Percentiles rank a stretch among this genome's conserved stretches.
Conservation (phyloP, 1,140 invertebrate genomes). For the Drosophila sulfurigaster region DNA sequence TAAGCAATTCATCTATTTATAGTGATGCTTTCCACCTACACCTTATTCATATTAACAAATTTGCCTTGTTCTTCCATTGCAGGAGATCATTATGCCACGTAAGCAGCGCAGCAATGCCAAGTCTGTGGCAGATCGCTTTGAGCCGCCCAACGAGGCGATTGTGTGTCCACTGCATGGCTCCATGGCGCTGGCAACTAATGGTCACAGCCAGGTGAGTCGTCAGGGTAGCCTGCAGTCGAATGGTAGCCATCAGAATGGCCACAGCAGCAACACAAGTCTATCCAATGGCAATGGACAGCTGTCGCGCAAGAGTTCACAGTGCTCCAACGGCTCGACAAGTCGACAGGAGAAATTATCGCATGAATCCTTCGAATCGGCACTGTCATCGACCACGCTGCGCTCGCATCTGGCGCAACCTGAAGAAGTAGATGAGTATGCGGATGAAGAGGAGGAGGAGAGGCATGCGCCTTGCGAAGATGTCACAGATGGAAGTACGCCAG, state of each 20-base stretch:
- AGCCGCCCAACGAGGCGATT: slow-evolving; percentile 77
- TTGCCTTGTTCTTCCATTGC: neutral
- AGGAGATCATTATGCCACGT: slow-evolving; percentile 90
- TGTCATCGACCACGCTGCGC: slow-evolving; percentile 73
- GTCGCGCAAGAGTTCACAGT: slow-evolving; percentile 76
- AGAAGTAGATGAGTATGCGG: slow-evolving; percentile 71
- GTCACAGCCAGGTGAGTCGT: slow-evolving; percentile 69
- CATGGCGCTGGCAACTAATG: slow-evolving; percentile 53
- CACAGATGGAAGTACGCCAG: slow-evolving; percentile 35
- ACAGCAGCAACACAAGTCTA: slow-evolving; percentile 47
- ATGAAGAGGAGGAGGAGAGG: slow-evolving; percentile 35
- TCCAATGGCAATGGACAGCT: slow-evolving; percentile 61
- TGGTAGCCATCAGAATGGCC: slow-evolving; percentile 65
- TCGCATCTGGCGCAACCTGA: slow-evolving; percentile 76
- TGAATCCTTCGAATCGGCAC: slow-evolving; percentile 75
- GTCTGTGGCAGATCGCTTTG: slow-evolving; percentile 87
- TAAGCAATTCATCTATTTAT: too few relatives aligned
- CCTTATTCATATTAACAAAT: neutral
- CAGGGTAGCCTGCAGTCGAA: slow-evolving; percentile 70
- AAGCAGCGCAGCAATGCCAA: slow-evolving; percentile 91
- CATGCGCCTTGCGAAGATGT: slow-evolving; percentile 33
- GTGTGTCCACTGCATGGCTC: slow-evolving; percentile 72
- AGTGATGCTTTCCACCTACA: too few relatives aligned
- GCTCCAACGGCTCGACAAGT: slow-evolving; percentile 66
- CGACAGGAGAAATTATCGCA: slow-evolving; percentile 51